phyloP scores from a whole-genome alignment of 1,140 invertebrate species.

The Hypsibius dujardini region DNA sequence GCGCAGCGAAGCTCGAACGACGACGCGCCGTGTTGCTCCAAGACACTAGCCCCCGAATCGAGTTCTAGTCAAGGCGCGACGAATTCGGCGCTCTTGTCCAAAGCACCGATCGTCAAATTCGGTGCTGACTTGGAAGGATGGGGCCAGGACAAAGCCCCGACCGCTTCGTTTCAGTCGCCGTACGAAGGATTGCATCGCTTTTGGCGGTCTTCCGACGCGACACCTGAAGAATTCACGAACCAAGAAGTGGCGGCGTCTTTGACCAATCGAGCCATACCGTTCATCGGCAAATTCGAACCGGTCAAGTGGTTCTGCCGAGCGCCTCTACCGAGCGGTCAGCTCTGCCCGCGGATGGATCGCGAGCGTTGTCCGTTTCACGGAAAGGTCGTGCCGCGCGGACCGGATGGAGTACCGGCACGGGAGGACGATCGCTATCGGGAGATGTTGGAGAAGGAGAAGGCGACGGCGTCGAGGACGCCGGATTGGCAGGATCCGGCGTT shows the following conservation, averaged over 20 bases:
- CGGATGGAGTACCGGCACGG: slow-evolving; percentile 25
- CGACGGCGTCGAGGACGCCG: slow-evolving; percentile 24
- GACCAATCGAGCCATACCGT: slow-evolving; percentile 37
- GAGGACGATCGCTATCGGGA: slow-evolving; percentile 29
- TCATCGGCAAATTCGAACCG: slow-evolving; percentile 39
- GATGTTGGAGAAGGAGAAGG: slow-evolving; percentile 19
- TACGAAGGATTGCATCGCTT: slow-evolving; percentile 35
- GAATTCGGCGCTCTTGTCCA: neutral
- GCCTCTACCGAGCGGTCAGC: slow-evolving; percentile 40
- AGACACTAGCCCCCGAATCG: slow-evolving; percentile 6
- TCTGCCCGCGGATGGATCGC: slow-evolving; percentile 45
- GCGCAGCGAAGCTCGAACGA: neutral
- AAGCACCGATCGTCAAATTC: slow-evolving; percentile 22
- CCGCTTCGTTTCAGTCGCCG: slow-evolving; percentile 24
- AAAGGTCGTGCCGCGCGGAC: slow-evolving; percentile 40
- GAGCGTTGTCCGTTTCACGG: slow-evolving; percentile 50
- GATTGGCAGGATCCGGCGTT: slow-evolving; percentile 45
- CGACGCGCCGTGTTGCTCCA: neutral
- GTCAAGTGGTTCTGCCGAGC: slow-evolving; percentile 43
- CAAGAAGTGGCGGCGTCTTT: slow-evolving; percentile 30
- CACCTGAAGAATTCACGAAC: slow-evolving; percentile 30
- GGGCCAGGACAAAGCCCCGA: slow-evolving; percentile 20
- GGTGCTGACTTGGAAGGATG: slow-evolving; percentile 21
- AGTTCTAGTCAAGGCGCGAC: slow-evolving; percentile 16
- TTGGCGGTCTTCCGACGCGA: slow-evolving; percentile 34